phyloP scores from a whole-genome alignment of 2,797 vertebrate species.

The Pangasius krempfi region DNA sequence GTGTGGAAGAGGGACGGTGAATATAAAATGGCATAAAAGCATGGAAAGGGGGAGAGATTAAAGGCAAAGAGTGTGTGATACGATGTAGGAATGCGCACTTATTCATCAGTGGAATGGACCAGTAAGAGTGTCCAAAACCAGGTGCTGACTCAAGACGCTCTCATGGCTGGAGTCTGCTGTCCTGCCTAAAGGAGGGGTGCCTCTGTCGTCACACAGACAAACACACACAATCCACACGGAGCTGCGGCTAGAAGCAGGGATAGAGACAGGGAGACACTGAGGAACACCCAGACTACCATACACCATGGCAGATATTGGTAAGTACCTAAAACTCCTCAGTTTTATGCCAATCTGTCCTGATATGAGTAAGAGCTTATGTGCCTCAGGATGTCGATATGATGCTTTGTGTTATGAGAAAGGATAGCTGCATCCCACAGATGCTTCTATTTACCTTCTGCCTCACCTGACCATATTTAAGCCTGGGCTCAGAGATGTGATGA shows the following conservation, averaged over 20 bases:
- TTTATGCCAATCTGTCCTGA: slow-evolving; percentile 2
- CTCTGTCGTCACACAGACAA: slow-evolving; percentile 47
- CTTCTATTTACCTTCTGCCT: not conserved
- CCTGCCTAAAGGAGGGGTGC: slow-evolving; percentile 63
- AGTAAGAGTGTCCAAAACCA: slow-evolving; percentile 37
- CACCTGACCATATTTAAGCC: slow-evolving; percentile 50
- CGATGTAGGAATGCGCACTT: slow-evolving; percentile 29
- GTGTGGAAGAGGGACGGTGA: not conserved
- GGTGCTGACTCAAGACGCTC: slow-evolving; percentile 52
- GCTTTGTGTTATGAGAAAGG: slow-evolving; percentile 2
- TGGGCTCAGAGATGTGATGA: slow-evolving; percentile 16
- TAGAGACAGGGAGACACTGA: slow-evolving; percentile 44
- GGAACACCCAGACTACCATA: slow-evolving; percentile 49
- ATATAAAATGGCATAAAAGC: not conserved
- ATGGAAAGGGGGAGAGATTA: slow-evolving; percentile 1
- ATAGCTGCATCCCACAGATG: slow-evolving; percentile 8
- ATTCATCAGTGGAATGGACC: slow-evolving; percentile 28
- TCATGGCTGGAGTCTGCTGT: slow-evolving; percentile 52
- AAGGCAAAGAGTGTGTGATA: slow-evolving; percentile 30
- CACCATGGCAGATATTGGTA: slow-evolving; percentile 78
- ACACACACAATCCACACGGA: slow-evolving; percentile 33
- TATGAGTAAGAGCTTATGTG: slow-evolving; percentile 19
- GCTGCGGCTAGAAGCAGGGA: slow-evolving; percentile 48
- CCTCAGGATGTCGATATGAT: slow-evolving; percentile 1
- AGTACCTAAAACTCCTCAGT: slow-evolving; percentile 59